Evolutionary conservation across 1,140 invertebrate genomes (phyloP), one percentile per base, ranked within the genome.

Genomic region (Zaprionus tsacasi): DNA sequence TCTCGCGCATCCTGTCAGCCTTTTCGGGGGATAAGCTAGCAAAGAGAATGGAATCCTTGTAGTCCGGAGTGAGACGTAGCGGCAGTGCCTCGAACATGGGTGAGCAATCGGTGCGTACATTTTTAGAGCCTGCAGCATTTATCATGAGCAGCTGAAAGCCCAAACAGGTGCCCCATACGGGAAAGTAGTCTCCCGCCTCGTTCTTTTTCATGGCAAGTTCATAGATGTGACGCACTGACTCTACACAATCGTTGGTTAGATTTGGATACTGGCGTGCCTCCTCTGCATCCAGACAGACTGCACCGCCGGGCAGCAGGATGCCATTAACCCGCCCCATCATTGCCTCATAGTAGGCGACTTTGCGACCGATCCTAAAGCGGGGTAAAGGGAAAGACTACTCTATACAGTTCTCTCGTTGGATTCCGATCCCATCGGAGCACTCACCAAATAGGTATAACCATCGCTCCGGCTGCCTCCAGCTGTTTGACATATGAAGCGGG

Each of bases 151-250:
- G 89, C 92, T 99, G 96, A 88, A 98, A 98, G 13, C 98, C 98
- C 7, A 98, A 93, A 90, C 98, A 99, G 4, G 96, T 98, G 2
- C 97, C 98, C 93, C 97, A 96, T 25, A 98, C 90, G 0, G 98
- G 97, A 87, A 98, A 98, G 81, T 96, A 95, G 68, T 95, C 94
- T 1, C 95, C 95, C 0, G 93, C 91, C 7, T 95, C 79, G 93
- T 95, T 97, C 11, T 95, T 97, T 15, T 95, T 91, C 76, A 94
- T 78, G 40, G 94, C 92, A 52, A 96, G 93, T n/a, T 95, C 94
- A 70, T 93, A 95, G 60, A 98, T 95, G 48, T 30, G 56, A 81
- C 93, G 82, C 96, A 96, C 69, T 95, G 91, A 93, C 67, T 93
- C 91, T 1, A 95, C 96, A 54, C 79, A 82, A 17, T 89, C 75